Evolutionary conservation across 2,888 invertebrate genomes (phyloP).

Genomic region (Drosophila algonquin): DNA sequence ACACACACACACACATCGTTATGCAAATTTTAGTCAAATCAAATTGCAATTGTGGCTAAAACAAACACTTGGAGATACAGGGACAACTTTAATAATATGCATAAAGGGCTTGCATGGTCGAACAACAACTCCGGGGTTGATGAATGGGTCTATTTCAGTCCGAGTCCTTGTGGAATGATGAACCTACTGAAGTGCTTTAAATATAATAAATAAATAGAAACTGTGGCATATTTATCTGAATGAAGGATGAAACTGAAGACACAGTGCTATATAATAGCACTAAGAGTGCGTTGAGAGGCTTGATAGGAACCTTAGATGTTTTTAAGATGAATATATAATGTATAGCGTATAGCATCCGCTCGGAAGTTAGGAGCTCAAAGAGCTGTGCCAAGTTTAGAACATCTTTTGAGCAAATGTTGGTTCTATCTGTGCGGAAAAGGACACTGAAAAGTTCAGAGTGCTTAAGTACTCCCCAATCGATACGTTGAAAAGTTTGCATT

Average conservation of each 20-base stretch:
- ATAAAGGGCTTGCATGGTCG: background rate
- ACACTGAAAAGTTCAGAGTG: background rate
- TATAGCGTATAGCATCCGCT: no score
- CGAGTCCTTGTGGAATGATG: background rate
- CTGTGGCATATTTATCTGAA: conserved; percentile 14
- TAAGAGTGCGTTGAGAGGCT: background rate
- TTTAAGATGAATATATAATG: background rate
- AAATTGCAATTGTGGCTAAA: conserved; percentile 47
- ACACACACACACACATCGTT: conserved; percentile 20
- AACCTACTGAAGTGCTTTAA: background rate
- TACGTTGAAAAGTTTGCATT: background rate
- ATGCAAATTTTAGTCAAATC: conserved; percentile 60
- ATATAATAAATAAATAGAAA: conserved; percentile 18
- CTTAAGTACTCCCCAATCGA: background rate
- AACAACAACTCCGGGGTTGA: background rate
- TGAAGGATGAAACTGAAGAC: background rate
- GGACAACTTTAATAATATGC: conserved; percentile 18
- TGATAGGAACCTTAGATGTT: background rate
- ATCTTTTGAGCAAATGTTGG: background rate
- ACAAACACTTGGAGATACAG: conserved; percentile 6
- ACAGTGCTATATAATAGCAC: background rate
- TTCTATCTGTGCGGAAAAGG: background rate
- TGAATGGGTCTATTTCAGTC: background rate
- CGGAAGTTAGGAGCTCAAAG: background rate
- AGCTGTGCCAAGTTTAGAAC: background rate